A percentile compares a stretch with the other conserved stretches of the same genome.
Evolutionary conservation across 2,888 invertebrate species (phyloP).

Genomic region (Xylophagus ater): DNA sequence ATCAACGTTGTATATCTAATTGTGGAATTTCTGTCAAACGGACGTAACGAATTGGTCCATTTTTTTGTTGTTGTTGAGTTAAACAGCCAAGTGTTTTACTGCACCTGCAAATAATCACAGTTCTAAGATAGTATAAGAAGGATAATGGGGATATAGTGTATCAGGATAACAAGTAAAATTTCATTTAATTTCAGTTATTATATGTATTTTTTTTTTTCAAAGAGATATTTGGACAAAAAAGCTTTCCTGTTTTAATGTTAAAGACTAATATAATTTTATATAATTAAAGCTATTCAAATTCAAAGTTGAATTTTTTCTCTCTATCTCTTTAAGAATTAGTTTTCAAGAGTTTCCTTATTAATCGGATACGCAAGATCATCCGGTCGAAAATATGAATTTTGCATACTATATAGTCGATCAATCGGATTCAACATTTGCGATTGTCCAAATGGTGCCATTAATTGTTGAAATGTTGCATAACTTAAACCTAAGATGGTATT

Average conservation of each 20-base stretch:
- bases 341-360: slow-evolving; percentile 28
- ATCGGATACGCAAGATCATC: slow-evolving; percentile 40
- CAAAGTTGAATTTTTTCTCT: no score
- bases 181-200: slow-evolving; percentile 10
- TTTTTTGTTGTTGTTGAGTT: no score
- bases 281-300: no score
- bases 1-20: slow-evolving; percentile 19
- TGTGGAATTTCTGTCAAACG: slow-evolving; percentile 33
- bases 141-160: no score
- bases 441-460: slow-evolving; percentile 39
- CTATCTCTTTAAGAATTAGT: no score
- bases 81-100: slow-evolving; percentile 21
- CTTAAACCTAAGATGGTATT: slow-evolving; percentile 37
- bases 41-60: slow-evolving; percentile 30
- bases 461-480: slow-evolving; percentile 38
- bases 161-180: not conserved
- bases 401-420: slow-evolving; percentile 53
- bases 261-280: no score
- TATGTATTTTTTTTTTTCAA: slow-evolving; percentile 12
- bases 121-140: no score
- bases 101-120: slow-evolving; percentile 34
- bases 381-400: slow-evolving; percentile 51
- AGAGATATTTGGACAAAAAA: slow-evolving; percentile 1
- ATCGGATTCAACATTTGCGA: slow-evolving; percentile 46
- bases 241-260: no score